Percentiles rank a stretch among this genome's conserved stretches.
These are phyloP conservation scores for Drosophila affinis DNA, from an alignment of 2,888 invertebrate genomes.

Conservation along the genomic window DNA sequence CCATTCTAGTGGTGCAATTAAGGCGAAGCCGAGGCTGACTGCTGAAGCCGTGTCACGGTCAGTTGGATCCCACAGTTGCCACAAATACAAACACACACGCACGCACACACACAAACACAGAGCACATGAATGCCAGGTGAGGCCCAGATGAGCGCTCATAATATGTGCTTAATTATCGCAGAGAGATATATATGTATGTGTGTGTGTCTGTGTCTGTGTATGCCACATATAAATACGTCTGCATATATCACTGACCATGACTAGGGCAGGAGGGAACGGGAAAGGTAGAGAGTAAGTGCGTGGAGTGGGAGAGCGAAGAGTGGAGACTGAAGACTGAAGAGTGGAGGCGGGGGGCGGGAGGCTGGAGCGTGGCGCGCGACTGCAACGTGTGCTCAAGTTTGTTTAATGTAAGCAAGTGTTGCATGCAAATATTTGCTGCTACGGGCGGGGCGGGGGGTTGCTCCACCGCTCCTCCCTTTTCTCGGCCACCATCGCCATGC, in stretches of 20 bases:
- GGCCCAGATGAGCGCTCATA: conserved; percentile 36
- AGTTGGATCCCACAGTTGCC: conserved; percentile 8
- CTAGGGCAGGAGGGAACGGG: neutral
- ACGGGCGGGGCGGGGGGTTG: neutral
- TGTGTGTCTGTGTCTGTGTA: neutral
- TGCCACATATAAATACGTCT: neutral
- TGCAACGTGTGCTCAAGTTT: conserved; percentile 29
- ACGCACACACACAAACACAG: too few relatives aligned
- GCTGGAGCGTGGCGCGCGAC: neutral
- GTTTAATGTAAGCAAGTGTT: conserved; percentile 54
- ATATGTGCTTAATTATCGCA: conserved; percentile 46
- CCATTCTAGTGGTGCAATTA: conserved; percentile 7
- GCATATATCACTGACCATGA: conserved; percentile 12
- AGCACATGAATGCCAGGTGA: conserved; percentile 6
- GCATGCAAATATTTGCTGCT: conserved; percentile 48
- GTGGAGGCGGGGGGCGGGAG: neutral
- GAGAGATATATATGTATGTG: conserved; percentile 8
- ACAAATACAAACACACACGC: neutral
- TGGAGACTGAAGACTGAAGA: neutral
- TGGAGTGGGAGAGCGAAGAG: neutral
- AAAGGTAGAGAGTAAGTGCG: neutral
- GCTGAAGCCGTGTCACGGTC: conserved; percentile 4
- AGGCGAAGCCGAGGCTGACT: conserved; percentile 3
- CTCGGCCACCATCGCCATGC: neutral
- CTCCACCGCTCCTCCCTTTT: neutral